phyloP scores from a whole-genome alignment of 2,797 vertebrate species.

The Pipistrellus pygmaeus region DNA sequence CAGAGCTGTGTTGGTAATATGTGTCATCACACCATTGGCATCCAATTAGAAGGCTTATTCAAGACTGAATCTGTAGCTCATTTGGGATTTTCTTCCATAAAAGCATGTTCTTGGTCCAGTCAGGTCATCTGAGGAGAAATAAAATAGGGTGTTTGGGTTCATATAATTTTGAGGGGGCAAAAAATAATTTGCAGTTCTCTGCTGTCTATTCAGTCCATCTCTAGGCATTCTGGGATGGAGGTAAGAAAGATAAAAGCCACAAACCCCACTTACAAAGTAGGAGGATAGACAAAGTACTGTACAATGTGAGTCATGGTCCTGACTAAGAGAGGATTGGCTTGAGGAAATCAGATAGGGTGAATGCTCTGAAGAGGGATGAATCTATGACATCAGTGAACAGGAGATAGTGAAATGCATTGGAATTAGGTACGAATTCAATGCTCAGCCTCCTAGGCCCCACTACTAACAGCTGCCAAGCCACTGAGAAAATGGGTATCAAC shows the following conservation, averaged over 20 bases:
- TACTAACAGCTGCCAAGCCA: background rate
- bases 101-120: background rate
- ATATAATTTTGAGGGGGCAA: slow-evolving; percentile 4
- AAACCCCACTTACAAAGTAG: background rate
- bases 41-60: slow-evolving; percentile 29
- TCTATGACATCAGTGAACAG: background rate
- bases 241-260: slow-evolving; percentile 16
- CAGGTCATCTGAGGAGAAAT: background rate
- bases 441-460: background rate
- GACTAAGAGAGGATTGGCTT: background rate
- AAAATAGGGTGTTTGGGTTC: background rate
- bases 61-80: slow-evolving; percentile 39
- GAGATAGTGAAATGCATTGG: background rate
- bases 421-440: background rate
- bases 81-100: slow-evolving; percentile 31
- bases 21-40: slow-evolving; percentile 67
- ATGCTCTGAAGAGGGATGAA: background rate
- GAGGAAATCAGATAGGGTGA: background rate
- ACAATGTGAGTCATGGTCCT: background rate
- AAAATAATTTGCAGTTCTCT: background rate
- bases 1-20: slow-evolving; percentile 43
- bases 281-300: background rate
- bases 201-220: background rate
- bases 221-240: background rate
- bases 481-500: background rate